These are phyloP conservation scores for Aspidoscelis tigris DNA, from an alignment of 2,113 vertebrate genomes.

Conservation along the genomic window DNA sequence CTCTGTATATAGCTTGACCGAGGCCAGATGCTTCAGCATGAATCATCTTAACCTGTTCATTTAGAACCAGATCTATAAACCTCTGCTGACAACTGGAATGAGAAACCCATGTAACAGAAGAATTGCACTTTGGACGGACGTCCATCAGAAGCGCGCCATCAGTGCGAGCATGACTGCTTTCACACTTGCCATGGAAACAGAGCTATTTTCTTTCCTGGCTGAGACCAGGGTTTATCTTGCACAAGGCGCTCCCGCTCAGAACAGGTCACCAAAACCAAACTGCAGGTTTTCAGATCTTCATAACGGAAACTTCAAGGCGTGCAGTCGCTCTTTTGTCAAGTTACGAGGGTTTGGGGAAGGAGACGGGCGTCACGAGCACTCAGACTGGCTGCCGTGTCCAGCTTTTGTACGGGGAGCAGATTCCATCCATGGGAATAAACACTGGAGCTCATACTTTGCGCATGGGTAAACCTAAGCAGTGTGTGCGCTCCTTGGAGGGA, in stretches of 20 bases:
- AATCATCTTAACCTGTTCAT: neutral
- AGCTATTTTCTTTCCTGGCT: neutral
- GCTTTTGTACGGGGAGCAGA: neutral
- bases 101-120: slow-evolving; percentile 1
- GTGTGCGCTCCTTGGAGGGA: neutral
- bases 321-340: too few species aligned
- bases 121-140: neutral
- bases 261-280: neutral
- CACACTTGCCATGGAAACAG: too few species aligned
- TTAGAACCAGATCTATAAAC: slow-evolving; percentile 2
- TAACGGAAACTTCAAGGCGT: neutral
- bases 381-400: neutral
- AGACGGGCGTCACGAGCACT: too few species aligned
- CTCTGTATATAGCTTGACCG: neutral
- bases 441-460: neutral
- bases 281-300: neutral
- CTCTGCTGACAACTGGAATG: slow-evolving; percentile 3
- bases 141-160: neutral
- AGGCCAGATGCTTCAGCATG: neutral
- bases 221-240: neutral
- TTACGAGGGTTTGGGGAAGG: neutral
- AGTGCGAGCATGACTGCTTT: neutral
- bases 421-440: neutral
- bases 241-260: neutral
- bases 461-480: neutral